Evolutionary conservation across 2,113 vertebrate genomes (phyloP).

Genomic region (Ceyx cyanopectus): DNA sequence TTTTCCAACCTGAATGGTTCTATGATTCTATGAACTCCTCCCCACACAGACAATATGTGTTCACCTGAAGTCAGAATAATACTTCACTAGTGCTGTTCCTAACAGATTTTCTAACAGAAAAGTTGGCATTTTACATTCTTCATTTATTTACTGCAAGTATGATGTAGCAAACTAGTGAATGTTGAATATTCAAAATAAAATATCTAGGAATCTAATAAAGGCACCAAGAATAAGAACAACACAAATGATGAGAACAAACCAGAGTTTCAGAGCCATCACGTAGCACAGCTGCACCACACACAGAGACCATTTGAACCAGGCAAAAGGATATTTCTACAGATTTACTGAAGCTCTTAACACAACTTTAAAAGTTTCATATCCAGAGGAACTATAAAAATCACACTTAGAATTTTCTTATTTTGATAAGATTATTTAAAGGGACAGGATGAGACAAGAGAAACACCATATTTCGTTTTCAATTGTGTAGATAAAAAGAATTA

Average conservation of each 20-base stretch:
- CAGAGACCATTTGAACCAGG: background rate
- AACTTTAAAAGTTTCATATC: background rate
- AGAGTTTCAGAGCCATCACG: background rate
- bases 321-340: background rate
- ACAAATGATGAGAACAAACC: background rate
- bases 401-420: background rate
- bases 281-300: background rate
- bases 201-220: background rate
- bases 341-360: background rate
- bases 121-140: background rate
- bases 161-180: background rate
- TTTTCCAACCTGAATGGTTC: too few species aligned
- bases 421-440: background rate
- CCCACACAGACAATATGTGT: rapidly evolving
- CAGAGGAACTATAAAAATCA: background rate
- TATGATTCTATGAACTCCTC: background rate
- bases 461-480: background rate
- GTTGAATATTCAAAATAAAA: background rate
- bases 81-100: background rate
- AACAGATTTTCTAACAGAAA: background rate
- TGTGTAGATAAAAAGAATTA: background rate
- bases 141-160: background rate
- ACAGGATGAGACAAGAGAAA: background rate
- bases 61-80: background rate
- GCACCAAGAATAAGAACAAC: background rate